Evolutionary conservation across 2,888 invertebrate species (phyloP).

Genomic region (Resseliella maxima): DNA sequence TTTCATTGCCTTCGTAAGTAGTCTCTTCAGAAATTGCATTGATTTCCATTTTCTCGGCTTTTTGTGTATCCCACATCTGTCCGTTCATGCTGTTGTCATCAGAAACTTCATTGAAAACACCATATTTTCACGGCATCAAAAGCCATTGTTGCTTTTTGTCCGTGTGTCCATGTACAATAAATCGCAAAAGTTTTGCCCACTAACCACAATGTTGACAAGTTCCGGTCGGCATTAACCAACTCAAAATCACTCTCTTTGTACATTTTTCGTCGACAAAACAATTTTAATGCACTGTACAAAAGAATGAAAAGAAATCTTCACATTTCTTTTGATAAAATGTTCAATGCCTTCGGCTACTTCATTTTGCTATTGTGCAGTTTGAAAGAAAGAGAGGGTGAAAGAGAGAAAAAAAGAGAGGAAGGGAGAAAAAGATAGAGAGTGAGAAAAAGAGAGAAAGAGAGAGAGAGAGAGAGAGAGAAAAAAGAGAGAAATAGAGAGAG

Average conservation of each 20-base stretch:
- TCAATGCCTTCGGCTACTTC: not conserved
- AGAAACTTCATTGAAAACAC: not conserved
- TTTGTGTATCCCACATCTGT: too few relatives aligned
- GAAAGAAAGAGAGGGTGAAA: not conserved
- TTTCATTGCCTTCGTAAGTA: not conserved
- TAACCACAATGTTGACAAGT: conserved; percentile 3
- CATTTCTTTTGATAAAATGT: not conserved
- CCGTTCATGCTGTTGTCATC: too few relatives aligned
- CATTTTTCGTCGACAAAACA: not conserved
- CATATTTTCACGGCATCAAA: not conserved
- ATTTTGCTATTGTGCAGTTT: not conserved
- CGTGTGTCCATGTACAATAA: not conserved
- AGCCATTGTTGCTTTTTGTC: not conserved
- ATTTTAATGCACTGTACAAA: not conserved
- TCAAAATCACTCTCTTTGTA: not conserved
- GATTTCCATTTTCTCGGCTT: not conserved
- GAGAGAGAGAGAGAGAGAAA: not conserved
- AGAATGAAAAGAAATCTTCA: not conserved
- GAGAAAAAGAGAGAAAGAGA: not conserved
- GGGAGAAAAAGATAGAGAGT: too few relatives aligned
- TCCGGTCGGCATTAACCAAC: not conserved
- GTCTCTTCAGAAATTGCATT: not conserved
- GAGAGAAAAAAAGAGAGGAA: not conserved
- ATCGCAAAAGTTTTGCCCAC: not conserved
- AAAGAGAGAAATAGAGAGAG: not conserved